These are phyloP conservation scores for Vespertilio murinus DNA, from an alignment of 2,797 vertebrate species.

Conservation along the genomic window DNA sequence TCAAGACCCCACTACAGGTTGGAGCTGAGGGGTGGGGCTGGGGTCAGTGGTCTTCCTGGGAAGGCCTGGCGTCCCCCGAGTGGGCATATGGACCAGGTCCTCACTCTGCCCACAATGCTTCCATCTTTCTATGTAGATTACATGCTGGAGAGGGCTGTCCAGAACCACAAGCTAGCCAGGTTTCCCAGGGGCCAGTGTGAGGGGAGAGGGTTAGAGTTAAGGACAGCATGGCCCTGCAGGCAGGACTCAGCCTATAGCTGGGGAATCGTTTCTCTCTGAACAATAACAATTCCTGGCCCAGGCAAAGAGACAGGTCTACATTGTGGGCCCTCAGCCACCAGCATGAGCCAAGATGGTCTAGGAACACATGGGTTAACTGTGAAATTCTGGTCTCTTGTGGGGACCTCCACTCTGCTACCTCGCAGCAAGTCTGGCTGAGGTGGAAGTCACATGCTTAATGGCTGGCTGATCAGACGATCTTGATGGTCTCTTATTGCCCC, in stretches of 20 bases:
- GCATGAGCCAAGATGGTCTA: not conserved
- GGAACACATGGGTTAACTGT: not conserved
- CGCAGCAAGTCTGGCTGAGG: not conserved
- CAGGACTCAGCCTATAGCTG: not conserved
- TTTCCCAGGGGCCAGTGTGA: not conserved
- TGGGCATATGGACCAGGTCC: not conserved
- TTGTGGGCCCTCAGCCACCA: too few relatives aligned
- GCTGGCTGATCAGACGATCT: not conserved
- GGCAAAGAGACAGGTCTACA: not conserved
- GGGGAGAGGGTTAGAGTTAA: not conserved
- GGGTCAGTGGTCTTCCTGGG: not conserved
- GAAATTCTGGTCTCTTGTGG: not conserved
- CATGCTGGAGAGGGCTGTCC: too few relatives aligned
- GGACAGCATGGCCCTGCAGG: not conserved
- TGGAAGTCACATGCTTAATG: not conserved
- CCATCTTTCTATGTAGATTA: not conserved
- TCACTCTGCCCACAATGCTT: not conserved
- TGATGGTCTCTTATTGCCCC: not conserved
- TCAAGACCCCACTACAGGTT: constrained; percentile 91
- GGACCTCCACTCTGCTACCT: not conserved
- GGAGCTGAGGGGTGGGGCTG: not conserved
- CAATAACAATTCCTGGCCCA: not conserved
- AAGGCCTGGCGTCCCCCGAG: not conserved
- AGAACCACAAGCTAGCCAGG: not conserved
- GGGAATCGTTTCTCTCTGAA: not conserved